Conservation (phyloP, 1,140 invertebrate genomes). For the Bacillus rossius region DNA sequence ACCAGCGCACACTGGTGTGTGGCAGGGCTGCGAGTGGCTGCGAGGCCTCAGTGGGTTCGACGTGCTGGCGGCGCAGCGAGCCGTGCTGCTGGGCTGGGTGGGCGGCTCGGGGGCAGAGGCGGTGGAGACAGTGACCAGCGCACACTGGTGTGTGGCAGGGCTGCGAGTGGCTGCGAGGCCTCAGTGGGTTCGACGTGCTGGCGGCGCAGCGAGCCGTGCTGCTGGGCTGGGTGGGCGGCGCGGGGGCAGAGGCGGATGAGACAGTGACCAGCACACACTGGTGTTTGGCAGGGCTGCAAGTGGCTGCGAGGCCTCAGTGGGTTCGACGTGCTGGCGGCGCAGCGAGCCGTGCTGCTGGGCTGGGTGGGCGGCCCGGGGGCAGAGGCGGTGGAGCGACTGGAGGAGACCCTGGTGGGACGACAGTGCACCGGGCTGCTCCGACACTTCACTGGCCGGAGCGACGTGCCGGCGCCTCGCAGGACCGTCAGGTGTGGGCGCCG, state of each 20-base stretch:
- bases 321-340: constrained; percentile 55
- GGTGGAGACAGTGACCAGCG: constrained; percentile 53
- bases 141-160: too few species aligned
- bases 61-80: constrained; percentile 39
- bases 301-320: constrained; percentile 54
- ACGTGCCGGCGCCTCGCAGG: constrained; percentile 51
- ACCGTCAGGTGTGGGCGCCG: constrained; percentile 45
- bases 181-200: constrained; percentile 63
- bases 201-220: constrained; percentile 45
- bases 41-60: constrained; percentile 61
- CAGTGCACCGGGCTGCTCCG: constrained; percentile 51
- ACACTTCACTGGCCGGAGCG: constrained; percentile 46
- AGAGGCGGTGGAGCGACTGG: constrained; percentile 54
- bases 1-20: too few species aligned
- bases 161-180: constrained; percentile 42
- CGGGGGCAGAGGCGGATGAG: constrained; percentile 62
- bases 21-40: constrained; percentile 49
- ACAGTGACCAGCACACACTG: constrained; percentile 48
- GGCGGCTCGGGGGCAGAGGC: constrained; percentile 60
- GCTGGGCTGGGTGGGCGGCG: constrained; percentile 68
- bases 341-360: constrained; percentile 51
- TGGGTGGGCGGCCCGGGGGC: constrained; percentile 72
- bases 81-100: constrained; percentile 67
- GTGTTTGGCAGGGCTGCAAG: too few species aligned
- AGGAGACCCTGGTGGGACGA: constrained; percentile 49